Evolutionary conservation across 2,888 invertebrate species (phyloP).

Genomic region (Didymodactylos carnosus): DNA sequence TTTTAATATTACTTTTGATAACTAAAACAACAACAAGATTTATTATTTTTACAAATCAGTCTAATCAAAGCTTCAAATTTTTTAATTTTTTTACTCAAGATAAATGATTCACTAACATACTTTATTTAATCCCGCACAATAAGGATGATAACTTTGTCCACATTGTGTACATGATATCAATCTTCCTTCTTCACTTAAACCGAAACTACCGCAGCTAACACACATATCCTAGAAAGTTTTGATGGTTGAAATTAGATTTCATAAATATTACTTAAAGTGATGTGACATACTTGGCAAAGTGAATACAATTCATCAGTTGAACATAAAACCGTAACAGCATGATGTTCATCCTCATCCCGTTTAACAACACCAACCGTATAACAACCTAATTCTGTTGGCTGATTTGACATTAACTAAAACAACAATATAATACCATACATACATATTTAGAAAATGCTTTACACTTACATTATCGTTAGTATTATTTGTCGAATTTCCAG

Average conservation of each 20-base stretch:
- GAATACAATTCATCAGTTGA: slow-evolving; percentile 79
- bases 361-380: neutral
- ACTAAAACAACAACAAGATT: neutral
- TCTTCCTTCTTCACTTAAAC: slow-evolving; percentile 76
- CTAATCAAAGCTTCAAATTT: no score
- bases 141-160: slow-evolving; percentile 97
- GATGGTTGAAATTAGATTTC: no score
- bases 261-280: neutral
- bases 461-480: no score
- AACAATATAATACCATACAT: no score
- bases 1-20: slow-evolving; percentile 54
- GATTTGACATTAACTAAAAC: no score
- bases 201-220: slow-evolving; percentile 91
- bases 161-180: slow-evolving; percentile 91
- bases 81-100: slow-evolving; percentile 36
- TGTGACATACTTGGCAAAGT: slow-evolving; percentile 41
- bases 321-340: slow-evolving; percentile 52
- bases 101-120: neutral
- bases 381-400: no score
- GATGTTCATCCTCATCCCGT: slow-evolving; percentile 35
- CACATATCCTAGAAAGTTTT: slow-evolving; percentile 55
- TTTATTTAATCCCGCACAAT: slow-evolving; percentile 66
- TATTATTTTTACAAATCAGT: neutral
- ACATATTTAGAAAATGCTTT: no score
- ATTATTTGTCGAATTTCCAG: no score